A percentile compares a stretch with the other conserved stretches of the same genome.
These are phyloP conservation scores for Caranx ignobilis DNA, from an alignment of 2,113 vertebrate species.

Conservation along the genomic window DNA sequence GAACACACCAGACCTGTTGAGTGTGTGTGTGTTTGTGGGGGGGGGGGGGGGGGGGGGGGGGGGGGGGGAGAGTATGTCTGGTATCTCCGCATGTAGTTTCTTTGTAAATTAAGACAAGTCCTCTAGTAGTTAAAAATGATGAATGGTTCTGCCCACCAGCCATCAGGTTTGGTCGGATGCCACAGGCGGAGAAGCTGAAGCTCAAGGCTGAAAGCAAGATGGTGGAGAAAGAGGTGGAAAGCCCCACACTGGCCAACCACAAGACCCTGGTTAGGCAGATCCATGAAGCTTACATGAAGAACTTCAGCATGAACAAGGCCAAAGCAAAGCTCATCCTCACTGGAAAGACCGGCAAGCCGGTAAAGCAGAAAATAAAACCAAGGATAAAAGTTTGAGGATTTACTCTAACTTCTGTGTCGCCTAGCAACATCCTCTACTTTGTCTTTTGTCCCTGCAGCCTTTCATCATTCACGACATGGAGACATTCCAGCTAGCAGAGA, in stretches of 20 bases:
- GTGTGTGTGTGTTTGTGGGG: conserved; percentile 14
- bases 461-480: conserved; percentile 99
- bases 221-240: conserved; percentile 82
- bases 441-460: conserved; percentile 81
- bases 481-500: conserved; percentile 94
- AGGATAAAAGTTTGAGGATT: not conserved
- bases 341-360: conserved; percentile 90
- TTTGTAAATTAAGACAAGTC: not conserved
- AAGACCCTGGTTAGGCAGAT: conserved; percentile 90
- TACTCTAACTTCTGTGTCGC: not conserved
- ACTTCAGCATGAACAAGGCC: conserved; percentile 96
- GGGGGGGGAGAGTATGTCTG: too few species aligned
- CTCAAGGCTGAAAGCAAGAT: conserved; percentile 91
- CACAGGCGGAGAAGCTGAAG: conserved; percentile 94
- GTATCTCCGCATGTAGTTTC: not conserved
- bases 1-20: conserved; percentile 32
- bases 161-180: conserved; percentile 97
- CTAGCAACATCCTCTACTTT: not conserved
- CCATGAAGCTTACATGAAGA: conserved; percentile 94
- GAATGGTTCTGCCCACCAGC: conserved; percentile 78
- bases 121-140: not conserved
- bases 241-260: conserved; percentile 86
- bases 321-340: conserved; percentile 94
- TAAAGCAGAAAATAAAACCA: conserved; percentile 71
- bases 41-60: too few species aligned